Conservation (phyloP, 2,797 vertebrate genomes). For the Gadopsis bispinosus region DNA sequence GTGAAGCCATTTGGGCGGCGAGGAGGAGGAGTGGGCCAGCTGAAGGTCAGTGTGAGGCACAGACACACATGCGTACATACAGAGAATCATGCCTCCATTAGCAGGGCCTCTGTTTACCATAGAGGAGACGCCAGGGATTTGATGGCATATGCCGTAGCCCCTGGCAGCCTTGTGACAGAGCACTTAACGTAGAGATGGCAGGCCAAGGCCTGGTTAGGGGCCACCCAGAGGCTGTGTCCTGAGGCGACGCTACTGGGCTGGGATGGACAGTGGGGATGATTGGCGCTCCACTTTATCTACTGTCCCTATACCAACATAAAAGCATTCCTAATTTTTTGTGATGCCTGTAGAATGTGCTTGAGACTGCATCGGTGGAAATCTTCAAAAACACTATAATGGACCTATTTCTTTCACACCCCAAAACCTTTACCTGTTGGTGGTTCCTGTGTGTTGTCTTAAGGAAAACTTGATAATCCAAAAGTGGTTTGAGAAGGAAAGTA, state of each 20-base stretch:
- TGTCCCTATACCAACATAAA: constrained; percentile 51
- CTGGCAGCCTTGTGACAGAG: constrained; percentile 87
- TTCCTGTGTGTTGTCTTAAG: constrained; percentile 9
- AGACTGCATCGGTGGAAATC: constrained; percentile 10
- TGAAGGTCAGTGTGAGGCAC: constrained; percentile 78
- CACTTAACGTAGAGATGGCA: constrained; percentile 86
- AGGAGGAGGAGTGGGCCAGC: constrained; percentile 63
- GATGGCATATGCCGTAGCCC: constrained; percentile 87
- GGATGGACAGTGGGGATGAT: constrained; percentile 70
- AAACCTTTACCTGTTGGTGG: constrained; percentile 5
- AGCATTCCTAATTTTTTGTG: constrained; percentile 49
- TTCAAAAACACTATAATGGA: constrained; percentile 7
- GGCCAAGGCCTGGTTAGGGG: constrained; percentile 80
- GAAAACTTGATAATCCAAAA: not conserved
- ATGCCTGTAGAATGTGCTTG: constrained; percentile 23
- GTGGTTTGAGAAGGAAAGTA: not conserved
- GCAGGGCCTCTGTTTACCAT: constrained; percentile 84
- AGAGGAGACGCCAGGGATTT: constrained; percentile 82
- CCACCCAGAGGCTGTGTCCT: constrained; percentile 82
- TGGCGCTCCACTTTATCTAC: constrained; percentile 66
- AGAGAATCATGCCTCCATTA: constrained; percentile 80
- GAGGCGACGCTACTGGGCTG: constrained; percentile 83
- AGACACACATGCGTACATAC: constrained; percentile 44
- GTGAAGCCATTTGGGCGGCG: constrained; percentile 57
- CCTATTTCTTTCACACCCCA: not conserved